phyloP scores from a whole-genome alignment of 1,140 invertebrate genomes.

The Eriosoma lanigerum region DNA sequence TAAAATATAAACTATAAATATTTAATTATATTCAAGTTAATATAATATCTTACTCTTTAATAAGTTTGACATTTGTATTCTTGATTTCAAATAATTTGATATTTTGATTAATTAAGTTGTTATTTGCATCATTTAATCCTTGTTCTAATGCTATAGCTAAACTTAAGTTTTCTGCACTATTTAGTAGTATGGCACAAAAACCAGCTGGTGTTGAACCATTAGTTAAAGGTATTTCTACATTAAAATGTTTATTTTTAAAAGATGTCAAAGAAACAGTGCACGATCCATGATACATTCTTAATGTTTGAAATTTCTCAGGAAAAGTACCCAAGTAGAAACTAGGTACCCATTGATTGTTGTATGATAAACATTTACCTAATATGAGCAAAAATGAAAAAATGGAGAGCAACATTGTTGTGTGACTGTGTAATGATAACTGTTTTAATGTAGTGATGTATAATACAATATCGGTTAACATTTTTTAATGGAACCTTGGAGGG shows the following conservation, averaged over 20 bases:
- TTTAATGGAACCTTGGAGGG: background rate
- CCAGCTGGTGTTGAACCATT: conserved; percentile 32
- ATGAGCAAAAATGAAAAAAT: background rate
- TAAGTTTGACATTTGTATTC: conserved; percentile 19
- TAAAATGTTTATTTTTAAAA: conserved; percentile 25
- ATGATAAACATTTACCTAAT: conserved; percentile 6
- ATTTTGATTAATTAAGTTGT: conserved; percentile 24
- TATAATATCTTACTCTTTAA: conserved; percentile 34
- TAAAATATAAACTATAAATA: no score
- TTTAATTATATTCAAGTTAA: no score
- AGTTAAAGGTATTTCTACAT: conserved; percentile 38
- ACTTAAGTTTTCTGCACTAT: conserved; percentile 10
- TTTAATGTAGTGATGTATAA: background rate
- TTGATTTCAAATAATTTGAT: conserved; percentile 24
- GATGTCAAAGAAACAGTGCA: conserved; percentile 20
- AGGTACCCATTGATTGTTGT: conserved; percentile 33
- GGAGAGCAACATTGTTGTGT: background rate
- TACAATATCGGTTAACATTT: background rate
- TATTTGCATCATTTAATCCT: background rate
- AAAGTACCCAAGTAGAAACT: conserved; percentile 8
- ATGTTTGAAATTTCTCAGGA: conserved; percentile 3
- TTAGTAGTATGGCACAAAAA: conserved; percentile 44
- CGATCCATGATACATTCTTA: conserved; percentile 44
- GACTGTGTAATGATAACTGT: conserved; percentile 10
- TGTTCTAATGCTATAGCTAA: conserved; percentile 43